Evolutionary conservation across 2,113 vertebrate genomes (phyloP).

Genomic region (Oreochromis aureus): DNA sequence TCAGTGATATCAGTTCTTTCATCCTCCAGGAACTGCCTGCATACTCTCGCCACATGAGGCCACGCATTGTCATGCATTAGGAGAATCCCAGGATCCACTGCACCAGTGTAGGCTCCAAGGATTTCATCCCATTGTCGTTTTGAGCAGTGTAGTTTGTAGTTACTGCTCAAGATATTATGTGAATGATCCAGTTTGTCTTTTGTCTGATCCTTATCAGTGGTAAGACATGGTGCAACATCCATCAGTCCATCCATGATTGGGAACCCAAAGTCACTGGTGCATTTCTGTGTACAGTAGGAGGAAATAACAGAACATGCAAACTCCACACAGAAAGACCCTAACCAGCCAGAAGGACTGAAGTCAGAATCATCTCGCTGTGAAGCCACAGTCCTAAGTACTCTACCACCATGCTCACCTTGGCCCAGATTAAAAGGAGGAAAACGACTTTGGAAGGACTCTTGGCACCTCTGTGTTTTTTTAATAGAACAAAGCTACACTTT

Average conservation of each 20-base stretch:
- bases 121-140: not conserved
- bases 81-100: not conserved
- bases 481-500: not conserved
- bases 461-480: not conserved
- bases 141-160: not conserved
- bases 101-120: not conserved
- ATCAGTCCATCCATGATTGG: not conserved
- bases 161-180: not conserved
- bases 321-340: not conserved
- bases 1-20: not conserved
- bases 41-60: accelerated
- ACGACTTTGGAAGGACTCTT: not conserved
- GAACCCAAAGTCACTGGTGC: not conserved
- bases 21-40: not conserved
- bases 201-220: not conserved
- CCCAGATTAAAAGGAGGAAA: not conserved
- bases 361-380: not conserved
- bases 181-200: not conserved
- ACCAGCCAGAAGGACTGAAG: not conserved
- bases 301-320: not conserved
- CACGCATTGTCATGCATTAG: not conserved
- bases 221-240: not conserved
- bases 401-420: not conserved
- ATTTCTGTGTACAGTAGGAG: not conserved
- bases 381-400: not conserved